phyloP scores from a whole-genome alignment of 2,888 invertebrate genomes.

The Pristionchus maxplancki region DNA sequence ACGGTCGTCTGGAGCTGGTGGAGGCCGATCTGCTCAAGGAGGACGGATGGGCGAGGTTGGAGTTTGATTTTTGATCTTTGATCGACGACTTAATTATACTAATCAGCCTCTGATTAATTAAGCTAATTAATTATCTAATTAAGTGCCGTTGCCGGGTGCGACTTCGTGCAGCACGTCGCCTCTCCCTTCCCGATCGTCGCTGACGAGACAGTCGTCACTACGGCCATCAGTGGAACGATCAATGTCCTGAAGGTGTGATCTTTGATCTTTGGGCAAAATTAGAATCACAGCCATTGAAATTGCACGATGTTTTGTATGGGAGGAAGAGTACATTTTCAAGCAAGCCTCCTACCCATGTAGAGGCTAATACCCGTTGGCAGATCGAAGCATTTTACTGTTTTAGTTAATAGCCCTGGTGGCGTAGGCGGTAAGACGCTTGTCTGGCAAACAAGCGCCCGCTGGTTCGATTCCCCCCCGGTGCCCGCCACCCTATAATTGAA shows the following conservation, averaged over 20 bases:
- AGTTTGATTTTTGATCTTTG: background rate
- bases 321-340: too few relatives aligned
- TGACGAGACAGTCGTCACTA: slow-evolving; percentile 73
- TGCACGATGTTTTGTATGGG: too few relatives aligned
- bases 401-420: too few relatives aligned
- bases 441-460: too few relatives aligned
- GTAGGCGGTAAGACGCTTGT: too few relatives aligned
- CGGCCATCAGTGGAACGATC: slow-evolving; percentile 66
- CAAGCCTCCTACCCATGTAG: too few relatives aligned
- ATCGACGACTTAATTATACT: background rate
- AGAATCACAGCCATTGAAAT: too few relatives aligned
- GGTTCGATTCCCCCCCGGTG: too few relatives aligned
- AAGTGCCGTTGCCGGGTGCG: slow-evolving; percentile 70
- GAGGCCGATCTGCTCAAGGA: slow-evolving; percentile 73
- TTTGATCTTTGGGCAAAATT: slow-evolving; percentile 68
- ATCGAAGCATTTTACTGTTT: too few relatives aligned
- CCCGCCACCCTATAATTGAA: too few relatives aligned
- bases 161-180: slow-evolving; percentile 75
- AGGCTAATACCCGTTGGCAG: too few relatives aligned
- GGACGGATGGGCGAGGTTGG: slow-evolving; percentile 64
- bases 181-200: slow-evolving; percentile 75
- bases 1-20: slow-evolving; percentile 68
- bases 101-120: background rate
- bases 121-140: slow-evolving; percentile 8
- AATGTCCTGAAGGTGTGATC: slow-evolving; percentile 63